Base-by-base conservation (phyloP, 2,113 vertebrate species). In the Cephalophus harveyi region DNA sequence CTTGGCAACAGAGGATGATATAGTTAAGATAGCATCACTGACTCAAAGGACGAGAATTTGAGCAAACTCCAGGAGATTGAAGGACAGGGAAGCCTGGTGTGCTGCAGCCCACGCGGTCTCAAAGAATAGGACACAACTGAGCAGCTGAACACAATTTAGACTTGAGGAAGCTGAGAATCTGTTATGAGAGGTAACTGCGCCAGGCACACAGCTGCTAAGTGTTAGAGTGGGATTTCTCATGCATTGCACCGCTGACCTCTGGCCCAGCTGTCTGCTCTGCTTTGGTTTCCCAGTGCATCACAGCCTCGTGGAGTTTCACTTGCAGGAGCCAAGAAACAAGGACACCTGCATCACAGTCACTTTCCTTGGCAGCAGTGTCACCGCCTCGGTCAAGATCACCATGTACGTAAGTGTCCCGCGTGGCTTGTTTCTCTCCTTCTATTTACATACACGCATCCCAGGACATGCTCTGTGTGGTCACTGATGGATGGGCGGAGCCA, bases 231-330 rank as follows among this genome's bases (percentile, higher is more conserved):
- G 62, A 33, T 17, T 85, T 78, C 76, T 33, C 4, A 55, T 5
- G n/a, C 15, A 3, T 33, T 40, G 28, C 3, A 8, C 10, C 46
- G n/a, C 43, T 83, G 64, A 81, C 27, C 25, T 76, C 30, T 28
- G 59, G 64, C 17, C 90, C 97, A 9, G 59, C n/a, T 83, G 6
- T 91, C 67, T 85, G 33, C 4, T 67, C 13, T 98, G 21, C 94
- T 98, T 95, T 91, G 98, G 7, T 98, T 97, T 81, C 86, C 84
- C 90, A 99, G 99, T 98, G 78, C 62, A 98, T 87, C 99, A 99
- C 95, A 99, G 97, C 84, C 97, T 99, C 6, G 98, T 99, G 97
- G 98, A 99, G 98, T 99, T 99, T 95, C 76, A 91, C 48, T 91
- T 99, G 97, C 86, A 97, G 96, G 95, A 98, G 95, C 94, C 57